These are phyloP conservation scores for Tiliqua scincoides DNA, from an alignment of 2,113 vertebrate genomes.

Conservation along the genomic window DNA sequence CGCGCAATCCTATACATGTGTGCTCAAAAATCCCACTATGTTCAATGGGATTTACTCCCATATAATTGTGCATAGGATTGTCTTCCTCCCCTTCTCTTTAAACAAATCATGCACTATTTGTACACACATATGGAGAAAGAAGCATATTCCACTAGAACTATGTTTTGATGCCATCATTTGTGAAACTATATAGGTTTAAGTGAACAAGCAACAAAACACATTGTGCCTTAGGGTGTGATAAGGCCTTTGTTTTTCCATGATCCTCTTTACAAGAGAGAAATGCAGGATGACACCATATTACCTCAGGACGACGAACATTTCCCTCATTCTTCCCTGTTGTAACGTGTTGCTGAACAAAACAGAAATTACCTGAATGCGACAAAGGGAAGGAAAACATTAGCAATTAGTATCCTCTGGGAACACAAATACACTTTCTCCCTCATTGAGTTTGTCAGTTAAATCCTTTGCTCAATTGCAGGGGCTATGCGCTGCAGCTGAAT, in stretches of 20 bases:
- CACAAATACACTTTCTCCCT: conserved; percentile 30
- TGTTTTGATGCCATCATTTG: not conserved
- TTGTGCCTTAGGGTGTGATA: not conserved
- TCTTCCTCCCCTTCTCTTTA: conserved; percentile 70
- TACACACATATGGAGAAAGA: too few species aligned
- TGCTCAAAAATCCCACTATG: too few species aligned
- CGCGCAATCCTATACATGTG: too few species aligned
- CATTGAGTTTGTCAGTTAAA: conserved; percentile 44
- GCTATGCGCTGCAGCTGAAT: not conserved
- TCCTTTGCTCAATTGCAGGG: conserved; percentile 51
- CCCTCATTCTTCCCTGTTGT: not conserved
- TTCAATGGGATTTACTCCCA: too few species aligned
- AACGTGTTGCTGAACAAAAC: not conserved
- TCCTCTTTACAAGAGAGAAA: conserved; percentile 16
- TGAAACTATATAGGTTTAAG: not conserved
- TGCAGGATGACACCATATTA: conserved; percentile 45
- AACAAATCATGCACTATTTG: conserved; percentile 50
- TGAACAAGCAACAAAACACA: not conserved
- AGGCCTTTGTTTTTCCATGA: not conserved
- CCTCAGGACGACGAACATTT: conserved; percentile 27
- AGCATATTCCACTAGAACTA: too few species aligned
- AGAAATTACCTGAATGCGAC: conserved; percentile 34
- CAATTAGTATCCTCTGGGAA: conserved; percentile 38
- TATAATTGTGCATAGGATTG: too few species aligned
- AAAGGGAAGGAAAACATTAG: conserved; percentile 46